Base-by-base conservation (phyloP, 2,888 invertebrate genomes). In the Phasia obesa region DNA sequence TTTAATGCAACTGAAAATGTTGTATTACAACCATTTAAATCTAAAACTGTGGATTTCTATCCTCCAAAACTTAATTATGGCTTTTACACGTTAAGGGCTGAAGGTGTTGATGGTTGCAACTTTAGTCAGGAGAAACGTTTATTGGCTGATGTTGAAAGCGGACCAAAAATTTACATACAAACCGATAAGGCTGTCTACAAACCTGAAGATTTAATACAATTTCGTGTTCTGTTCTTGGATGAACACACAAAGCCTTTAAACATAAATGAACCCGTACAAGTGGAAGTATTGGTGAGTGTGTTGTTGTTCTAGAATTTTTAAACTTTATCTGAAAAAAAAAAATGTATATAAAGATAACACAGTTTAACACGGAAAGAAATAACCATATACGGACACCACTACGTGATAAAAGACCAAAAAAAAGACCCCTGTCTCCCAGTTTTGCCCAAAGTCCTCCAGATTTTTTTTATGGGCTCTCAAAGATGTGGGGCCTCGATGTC, bases 101-200 rank as follows among this genome's bases (percentile, higher is more conserved):
- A 82, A 11, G 96, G 97, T 7, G 92, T 94, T 25, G 93, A 94
- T 6, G 97, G 96, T 2, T 92, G 96, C 17, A 93, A 93, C 79
- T 97, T 97, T 90, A 92, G 93, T 53, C 94, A 96, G 84, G 31
- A 31, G n/a, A 95, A 95, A 2, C 93, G 93, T 9, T 90, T 98
- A 64, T 93, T 94, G 60, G 96, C 95, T 91, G 94, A 95, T 53
- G 94, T 94, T 83, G 96, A 97, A 88, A 85, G 5, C 0, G 70
- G 86, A 47, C 85, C 87, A 5, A 96, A 97, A 15, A 93, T 97
- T 15, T 96, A 97, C 88, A 94, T 98, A 84, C 98, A 98, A 90
- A 97, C 97, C 0, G 98, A 98, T 91, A 96, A 97, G 91, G 95
- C 97, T 11, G 95, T 98, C 84, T 98, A 98, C 91, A 96, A 97